A percentile compares a stretch with the other conserved stretches of the same genome.
Conservation (phyloP, 2,888 invertebrate species). For the Druceiella hillmani region DNA sequence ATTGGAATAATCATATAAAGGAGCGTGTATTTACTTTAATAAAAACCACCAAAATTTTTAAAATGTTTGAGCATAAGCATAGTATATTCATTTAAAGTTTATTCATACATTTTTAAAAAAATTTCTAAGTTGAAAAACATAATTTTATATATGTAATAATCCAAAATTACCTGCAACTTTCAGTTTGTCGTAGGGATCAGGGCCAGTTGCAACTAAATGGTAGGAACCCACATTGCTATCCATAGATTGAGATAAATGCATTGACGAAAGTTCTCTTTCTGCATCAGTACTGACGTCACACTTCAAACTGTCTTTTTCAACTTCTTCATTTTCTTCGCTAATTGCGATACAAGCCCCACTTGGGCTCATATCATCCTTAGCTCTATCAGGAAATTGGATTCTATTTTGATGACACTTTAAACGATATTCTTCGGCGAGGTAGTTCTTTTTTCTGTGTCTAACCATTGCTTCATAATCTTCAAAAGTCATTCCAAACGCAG, state of each 20-base stretch:
- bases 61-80: too few relatives aligned
- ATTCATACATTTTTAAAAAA: too few relatives aligned
- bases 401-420: slow-evolving; percentile 7
- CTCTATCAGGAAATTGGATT: slow-evolving; percentile 6
- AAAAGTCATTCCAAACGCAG: slow-evolving; percentile 29
- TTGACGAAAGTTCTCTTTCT: too few relatives aligned
- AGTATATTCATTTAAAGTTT: too few relatives aligned
- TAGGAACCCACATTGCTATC: slow-evolving; percentile 21
- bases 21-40: too few relatives aligned
- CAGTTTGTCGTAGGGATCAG: slow-evolving; percentile 42
- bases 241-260: slow-evolving; percentile 20
- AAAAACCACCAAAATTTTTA: too few relatives aligned
- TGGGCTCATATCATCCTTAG: slow-evolving; percentile 4
- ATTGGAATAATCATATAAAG: too few relatives aligned
- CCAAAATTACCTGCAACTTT: slow-evolving; percentile 33
- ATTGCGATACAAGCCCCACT: not conserved
- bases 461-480: slow-evolving; percentile 38
- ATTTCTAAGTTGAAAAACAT: too few relatives aligned
- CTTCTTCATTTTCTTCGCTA: slow-evolving; percentile 3
- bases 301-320: slow-evolving; percentile 14
- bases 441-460: slow-evolving; percentile 33
- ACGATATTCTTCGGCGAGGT: slow-evolving; percentile 18
- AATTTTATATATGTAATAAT: too few relatives aligned
- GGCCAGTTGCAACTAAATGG: slow-evolving; percentile 36
- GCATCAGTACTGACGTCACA: slow-evolving; percentile 16